These are phyloP conservation scores for Ophraella communa DNA, from an alignment of 2,888 invertebrate species.

Conservation along the genomic window DNA sequence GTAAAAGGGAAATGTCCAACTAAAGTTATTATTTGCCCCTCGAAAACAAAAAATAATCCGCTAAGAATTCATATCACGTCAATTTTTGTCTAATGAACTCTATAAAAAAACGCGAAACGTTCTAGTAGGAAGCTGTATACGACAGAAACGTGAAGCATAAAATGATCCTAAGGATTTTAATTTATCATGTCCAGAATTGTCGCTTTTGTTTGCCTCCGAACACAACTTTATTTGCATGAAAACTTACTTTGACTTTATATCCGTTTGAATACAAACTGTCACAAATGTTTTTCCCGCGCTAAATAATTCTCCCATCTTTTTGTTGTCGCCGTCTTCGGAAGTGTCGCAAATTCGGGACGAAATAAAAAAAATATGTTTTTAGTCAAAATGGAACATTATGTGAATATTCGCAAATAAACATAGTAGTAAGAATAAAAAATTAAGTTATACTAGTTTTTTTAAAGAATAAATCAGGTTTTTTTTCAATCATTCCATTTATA, in stretches of 20 bases:
- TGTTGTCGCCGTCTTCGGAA: background rate
- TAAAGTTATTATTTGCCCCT: background rate
- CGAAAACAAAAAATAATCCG: constrained; percentile 4
- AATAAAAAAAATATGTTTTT: background rate
- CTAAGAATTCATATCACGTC: constrained; percentile 18
- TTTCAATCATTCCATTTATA: no score
- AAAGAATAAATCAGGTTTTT: no score
- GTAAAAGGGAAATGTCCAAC: constrained; percentile 9
- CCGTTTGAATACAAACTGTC: constrained; percentile 37
- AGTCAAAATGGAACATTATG: background rate
- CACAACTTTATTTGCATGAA: constrained; percentile 40
- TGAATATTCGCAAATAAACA: background rate
- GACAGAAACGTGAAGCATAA: constrained; percentile 18
- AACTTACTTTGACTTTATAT: constrained; percentile 31
- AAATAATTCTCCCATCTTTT: constrained; percentile 28
- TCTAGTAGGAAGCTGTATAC: constrained; percentile 9
- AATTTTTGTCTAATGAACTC: constrained; percentile 13
- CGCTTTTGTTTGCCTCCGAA: constrained; percentile 36
- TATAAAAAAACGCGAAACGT: background rate
- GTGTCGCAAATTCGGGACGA: background rate
- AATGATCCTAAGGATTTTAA: constrained; percentile 38
- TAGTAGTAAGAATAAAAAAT: background rate
- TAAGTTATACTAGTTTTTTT: no score
- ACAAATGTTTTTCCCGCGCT: constrained; percentile 30
- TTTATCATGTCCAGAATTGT: constrained; percentile 43